Percentiles rank a stretch among this genome's conserved stretches.
Conservation (phyloP, 2,113 vertebrate genomes). For the Malurus elegans region DNA sequence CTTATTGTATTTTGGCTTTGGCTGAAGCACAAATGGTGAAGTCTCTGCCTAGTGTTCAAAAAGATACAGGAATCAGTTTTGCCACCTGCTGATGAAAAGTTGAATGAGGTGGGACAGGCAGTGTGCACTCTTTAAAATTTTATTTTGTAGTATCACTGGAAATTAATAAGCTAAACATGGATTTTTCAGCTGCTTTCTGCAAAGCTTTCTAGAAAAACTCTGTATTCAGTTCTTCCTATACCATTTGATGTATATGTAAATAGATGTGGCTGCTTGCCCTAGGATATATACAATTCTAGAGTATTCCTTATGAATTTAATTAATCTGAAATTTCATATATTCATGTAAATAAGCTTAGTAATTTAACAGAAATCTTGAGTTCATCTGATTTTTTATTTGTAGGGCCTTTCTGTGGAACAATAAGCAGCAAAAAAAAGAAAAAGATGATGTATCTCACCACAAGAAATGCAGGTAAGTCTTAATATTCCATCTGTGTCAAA, state of each 20-base stretch:
- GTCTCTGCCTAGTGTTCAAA: neutral
- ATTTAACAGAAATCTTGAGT: neutral
- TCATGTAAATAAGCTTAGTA: neutral
- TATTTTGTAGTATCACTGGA: neutral
- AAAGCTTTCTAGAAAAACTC: neutral
- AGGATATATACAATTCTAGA: neutral
- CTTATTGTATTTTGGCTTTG: neutral
- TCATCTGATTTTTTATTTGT: slow-evolving; percentile 5
- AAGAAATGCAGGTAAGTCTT: slow-evolving; percentile 90
- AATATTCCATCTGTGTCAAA: neutral
- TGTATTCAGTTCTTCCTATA: neutral
- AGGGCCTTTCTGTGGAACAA: slow-evolving; percentile 93
- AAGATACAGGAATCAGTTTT: slow-evolving; percentile 9
- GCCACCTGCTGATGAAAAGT: slow-evolving; percentile 34
- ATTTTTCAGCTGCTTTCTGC: neutral
- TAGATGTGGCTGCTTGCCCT: neutral
- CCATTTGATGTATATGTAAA: neutral
- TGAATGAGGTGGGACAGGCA: neutral
- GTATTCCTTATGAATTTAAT: neutral
- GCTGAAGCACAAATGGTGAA: neutral
- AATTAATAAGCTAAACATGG: neutral
- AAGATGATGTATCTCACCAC: slow-evolving; percentile 99
- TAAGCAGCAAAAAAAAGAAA: slow-evolving; percentile 92
- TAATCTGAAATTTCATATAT: neutral
- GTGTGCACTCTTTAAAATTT: neutral